A percentile compares a stretch with the other conserved stretches of the same genome.
Evolutionary conservation across 2,113 vertebrate genomes (phyloP).

Genomic region (Podilymbus podiceps): DNA sequence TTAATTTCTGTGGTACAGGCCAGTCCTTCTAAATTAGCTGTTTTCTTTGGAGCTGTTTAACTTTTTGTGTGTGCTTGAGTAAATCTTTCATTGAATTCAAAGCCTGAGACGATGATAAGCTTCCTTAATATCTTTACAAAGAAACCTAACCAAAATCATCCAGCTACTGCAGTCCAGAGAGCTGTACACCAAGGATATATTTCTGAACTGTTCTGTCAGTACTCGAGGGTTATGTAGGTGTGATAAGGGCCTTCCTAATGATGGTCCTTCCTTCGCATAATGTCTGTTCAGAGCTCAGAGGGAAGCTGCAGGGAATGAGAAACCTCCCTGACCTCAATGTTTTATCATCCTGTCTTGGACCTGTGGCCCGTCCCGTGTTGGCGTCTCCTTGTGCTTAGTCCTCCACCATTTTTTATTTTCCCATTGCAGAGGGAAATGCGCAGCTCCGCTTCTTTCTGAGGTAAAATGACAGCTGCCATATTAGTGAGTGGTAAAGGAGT

Average conservation of each 20-base stretch:
- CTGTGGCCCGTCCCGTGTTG: fast-evolving
- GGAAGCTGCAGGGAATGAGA: neutral
- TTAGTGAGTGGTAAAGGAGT: neutral
- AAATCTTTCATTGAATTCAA: neutral
- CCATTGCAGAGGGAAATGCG: neutral
- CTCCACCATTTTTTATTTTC: neutral
- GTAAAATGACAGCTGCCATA: neutral
- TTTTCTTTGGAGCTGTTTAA: neutral
- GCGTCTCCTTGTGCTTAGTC: neutral
- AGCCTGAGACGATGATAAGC: neutral
- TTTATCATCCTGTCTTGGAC: neutral
- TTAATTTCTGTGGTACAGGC: neutral
- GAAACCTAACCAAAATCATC: neutral
- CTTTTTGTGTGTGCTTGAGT: neutral
- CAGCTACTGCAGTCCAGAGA: neutral
- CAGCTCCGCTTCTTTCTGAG: neutral
- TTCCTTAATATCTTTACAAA: neutral
- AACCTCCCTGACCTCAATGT: neutral
- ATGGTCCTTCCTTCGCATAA: neutral
- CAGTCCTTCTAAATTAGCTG: neutral
- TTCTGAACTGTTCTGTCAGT: neutral
- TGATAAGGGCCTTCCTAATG: neutral
- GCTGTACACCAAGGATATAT: neutral
- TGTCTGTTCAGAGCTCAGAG: neutral
- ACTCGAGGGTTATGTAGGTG: fast-evolving